Base-by-base conservation (phyloP, 92 coral and sea anemone genomes). In the Epizoanthus scotinus region DNA sequence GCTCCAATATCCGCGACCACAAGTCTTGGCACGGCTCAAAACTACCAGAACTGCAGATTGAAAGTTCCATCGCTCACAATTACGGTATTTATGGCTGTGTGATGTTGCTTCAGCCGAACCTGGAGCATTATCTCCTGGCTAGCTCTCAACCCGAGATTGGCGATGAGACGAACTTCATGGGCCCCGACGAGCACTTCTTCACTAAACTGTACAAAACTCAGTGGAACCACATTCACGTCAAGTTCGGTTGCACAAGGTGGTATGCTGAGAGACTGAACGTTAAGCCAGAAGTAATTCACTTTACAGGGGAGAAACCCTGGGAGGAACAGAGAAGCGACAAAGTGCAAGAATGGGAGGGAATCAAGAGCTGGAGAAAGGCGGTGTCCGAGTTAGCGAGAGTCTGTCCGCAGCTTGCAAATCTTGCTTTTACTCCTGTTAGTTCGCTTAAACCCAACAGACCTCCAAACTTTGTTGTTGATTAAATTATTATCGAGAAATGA, bases 111-210 rank as follows among this genome's bases (percentile, higher is more conserved):
- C 78, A 83, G 17, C 98, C 95, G 17, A 86, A 82, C 50, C 83
- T 91, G n/a, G 91, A 92, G 50, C 79, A 91, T 61, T 91, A 89
- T 69, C 84, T 91, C 60, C 8, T 89, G 77, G 91, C 93, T 15
- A 86, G 91, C 36, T 88, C 98, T 20, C 93, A 90, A 71, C 93
- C 92, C 12, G 85, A 70, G 18, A 85, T 90, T 12, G 95, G 95
- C 19, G 90, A 89, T n/a, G 73, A 80, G 13, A 53, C 78, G n/a
- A 88, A 79, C 26, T 94, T 89, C 66, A 86, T 85, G 71, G 95
- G 98, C 27, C 98, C 98, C 2, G 98, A 91, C 74, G 98, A 91
- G 21, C 84, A 83, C 63, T 93, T 93, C 79, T 94, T 91, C 78
- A 94, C 98, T 14, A 82, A 88, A 82, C 82, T 94, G 22, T 91